phyloP scores from a whole-genome alignment of 2,113 vertebrate genomes.

The Pundamilia nyererei region DNA sequence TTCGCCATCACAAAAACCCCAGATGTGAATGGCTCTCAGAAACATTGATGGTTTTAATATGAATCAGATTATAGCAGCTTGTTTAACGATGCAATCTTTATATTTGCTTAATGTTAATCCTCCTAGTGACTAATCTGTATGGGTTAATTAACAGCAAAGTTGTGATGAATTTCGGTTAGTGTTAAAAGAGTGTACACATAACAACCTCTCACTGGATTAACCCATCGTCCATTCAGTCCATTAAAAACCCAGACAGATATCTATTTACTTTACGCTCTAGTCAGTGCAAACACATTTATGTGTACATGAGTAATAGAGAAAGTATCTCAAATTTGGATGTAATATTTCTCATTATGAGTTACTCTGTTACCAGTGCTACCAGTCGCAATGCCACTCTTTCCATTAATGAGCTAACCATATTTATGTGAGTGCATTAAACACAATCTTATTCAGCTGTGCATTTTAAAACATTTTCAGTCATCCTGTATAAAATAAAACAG shows the following conservation, averaged over 20 bases:
- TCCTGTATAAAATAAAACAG: not conserved
- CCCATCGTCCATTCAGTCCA: not conserved
- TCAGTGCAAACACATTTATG: not conserved
- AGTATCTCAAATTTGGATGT: not conserved
- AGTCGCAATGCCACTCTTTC: not conserved
- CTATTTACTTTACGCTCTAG: not conserved
- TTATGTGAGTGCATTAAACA: not conserved
- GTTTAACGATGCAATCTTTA: not conserved
- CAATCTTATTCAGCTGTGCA: not conserved
- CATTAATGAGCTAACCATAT: not conserved
- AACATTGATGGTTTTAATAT: not conserved
- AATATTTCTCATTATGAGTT: not conserved
- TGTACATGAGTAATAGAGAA: not conserved
- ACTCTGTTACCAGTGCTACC: not conserved
- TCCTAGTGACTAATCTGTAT: not conserved
- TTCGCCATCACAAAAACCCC: not conserved
- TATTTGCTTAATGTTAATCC: not conserved
- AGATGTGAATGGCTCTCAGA: not conserved
- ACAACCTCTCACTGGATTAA: not conserved
- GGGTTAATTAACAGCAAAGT: not conserved
- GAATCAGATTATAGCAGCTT: not conserved
- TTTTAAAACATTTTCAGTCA: not conserved
- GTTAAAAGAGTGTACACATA: not conserved
- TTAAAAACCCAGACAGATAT: not conserved
- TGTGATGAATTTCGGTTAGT: not conserved